Evolutionary conservation across 2,888 invertebrate genomes (phyloP).

Genomic region (Gerris lacustris): DNA sequence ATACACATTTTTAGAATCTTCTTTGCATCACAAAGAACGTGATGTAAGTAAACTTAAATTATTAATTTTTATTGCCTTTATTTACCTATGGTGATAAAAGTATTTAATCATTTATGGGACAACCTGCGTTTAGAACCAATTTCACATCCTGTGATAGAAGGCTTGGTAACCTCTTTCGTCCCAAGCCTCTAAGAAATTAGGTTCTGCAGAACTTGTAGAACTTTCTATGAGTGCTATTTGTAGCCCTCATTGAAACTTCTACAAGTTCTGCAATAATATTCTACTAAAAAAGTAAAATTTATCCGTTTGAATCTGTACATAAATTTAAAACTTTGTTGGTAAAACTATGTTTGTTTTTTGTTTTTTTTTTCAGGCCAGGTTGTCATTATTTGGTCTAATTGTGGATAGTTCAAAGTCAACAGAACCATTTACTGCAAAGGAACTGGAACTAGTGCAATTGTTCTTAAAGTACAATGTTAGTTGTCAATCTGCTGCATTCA

Average conservation of each 20-base stretch:
- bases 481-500: constrained; percentile 52
- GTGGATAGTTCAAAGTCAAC: constrained; percentile 64
- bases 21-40: constrained; percentile 47
- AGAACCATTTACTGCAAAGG: constrained; percentile 47
- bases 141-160: too few relatives aligned
- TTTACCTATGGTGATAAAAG: not conserved
- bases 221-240: too few relatives aligned
- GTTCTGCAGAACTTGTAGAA: too few relatives aligned
- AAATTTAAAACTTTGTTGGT: too few relatives aligned
- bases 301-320: too few relatives aligned
- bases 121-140: too few relatives aligned
- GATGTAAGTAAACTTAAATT: constrained; percentile 40
- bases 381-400: constrained; percentile 54
- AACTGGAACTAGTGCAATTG: constrained; percentile 49
- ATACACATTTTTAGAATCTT: constrained; percentile 42
- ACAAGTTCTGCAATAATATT: too few relatives aligned
- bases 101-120: not conserved
- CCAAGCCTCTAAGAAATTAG: too few relatives aligned
- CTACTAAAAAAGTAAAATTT: too few relatives aligned
- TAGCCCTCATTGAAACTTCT: too few relatives aligned
- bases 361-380: constrained; percentile 45
- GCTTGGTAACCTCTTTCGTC: too few relatives aligned
- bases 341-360: not conserved
- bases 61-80: not conserved
- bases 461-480: constrained; percentile 58